Conservation (phyloP, 2,888 invertebrate species). For the Tipula helvola region DNA sequence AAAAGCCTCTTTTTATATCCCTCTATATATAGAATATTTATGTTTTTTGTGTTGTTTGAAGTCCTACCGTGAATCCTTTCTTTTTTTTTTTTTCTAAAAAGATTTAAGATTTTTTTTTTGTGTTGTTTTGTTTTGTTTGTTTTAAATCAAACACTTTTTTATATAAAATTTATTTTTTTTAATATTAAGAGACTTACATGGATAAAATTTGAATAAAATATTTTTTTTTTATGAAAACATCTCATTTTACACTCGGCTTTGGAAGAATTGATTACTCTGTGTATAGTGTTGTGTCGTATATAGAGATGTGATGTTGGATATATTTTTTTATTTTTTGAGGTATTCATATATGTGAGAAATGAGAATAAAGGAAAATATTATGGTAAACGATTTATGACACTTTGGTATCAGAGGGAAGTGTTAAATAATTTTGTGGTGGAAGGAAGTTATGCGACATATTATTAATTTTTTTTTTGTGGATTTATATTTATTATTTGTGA, state of each 20-base stretch:
- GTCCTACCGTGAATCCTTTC: constrained; percentile 4
- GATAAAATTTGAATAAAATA: not conserved
- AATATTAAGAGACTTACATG: not conserved
- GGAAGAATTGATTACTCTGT: not conserved
- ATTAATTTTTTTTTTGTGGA: too few relatives aligned
- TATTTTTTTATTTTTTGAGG: not conserved
- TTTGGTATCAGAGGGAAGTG: not conserved
- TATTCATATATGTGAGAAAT: not conserved
- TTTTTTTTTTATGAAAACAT: not conserved
- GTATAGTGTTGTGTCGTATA: not conserved
- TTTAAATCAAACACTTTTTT: not conserved
- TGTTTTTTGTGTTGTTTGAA: not conserved
- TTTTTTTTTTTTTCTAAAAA: not conserved
- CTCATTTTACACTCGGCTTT: not conserved
- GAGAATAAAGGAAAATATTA: not conserved
- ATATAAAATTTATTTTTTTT: not conserved
- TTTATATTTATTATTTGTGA: too few relatives aligned
- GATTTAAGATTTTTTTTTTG: not conserved
- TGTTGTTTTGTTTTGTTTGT: not conserved
- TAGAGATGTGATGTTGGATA: not conserved
- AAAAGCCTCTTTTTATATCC: not conserved
- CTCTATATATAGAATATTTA: not conserved
- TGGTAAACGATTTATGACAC: not conserved
- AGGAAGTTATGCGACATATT: not conserved
- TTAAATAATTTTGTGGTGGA: not conserved